Base-by-base conservation (phyloP, 1,140 invertebrate genomes). In the Macrocentrus cingulum region DNA sequence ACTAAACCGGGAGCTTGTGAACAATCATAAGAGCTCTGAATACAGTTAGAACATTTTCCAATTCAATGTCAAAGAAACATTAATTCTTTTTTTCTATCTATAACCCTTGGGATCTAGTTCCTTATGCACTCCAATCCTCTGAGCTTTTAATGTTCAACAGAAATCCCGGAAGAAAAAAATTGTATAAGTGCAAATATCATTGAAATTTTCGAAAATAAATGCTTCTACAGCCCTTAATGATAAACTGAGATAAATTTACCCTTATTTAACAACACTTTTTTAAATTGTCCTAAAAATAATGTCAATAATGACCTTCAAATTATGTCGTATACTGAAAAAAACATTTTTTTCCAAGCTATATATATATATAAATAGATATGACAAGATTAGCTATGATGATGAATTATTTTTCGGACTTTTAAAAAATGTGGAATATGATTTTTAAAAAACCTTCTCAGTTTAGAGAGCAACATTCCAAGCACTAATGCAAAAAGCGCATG, bases 51-150 rank as follows among this genome's bases (percentile, higher is more conserved):
- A 11, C 11, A 19, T 51, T 37, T n/a, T n/a, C n/a, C n/a, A n/a
- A n/a, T n/a, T n/a, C n/a, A n/a, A n/a, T n/a, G 23, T 32, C 6
- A 36, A 11, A 16, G 15, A 18, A 41, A 15, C 15, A 29, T 42
- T 20, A 20, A 25, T 48, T 39, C 56, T 51, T 54, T 39, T 50
- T 36, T n/a, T 49, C 11, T 5, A 13, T 34, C 1, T 34, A 37
- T 23, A 48, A 15, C 58, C 59, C 20, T 57, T 58, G 60, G 62
- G 64, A 60, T 70, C 65, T 59, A 68, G 59, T 49, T 54, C 69
- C 54, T 53, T 62, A 69, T 61, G 55, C 65, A 66, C 68, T 74
- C 66, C 64, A 72, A 74, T 74, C 69, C 66, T 75, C 69, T 70
- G 62, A 62, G 62, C 66, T 62, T 65, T 63, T 59, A 25, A n/a